A percentile compares a stretch with the other conserved stretches of the same genome.
phyloP scores from a whole-genome alignment of 2,113 vertebrate genomes.

The Siniperca chuatsi region DNA sequence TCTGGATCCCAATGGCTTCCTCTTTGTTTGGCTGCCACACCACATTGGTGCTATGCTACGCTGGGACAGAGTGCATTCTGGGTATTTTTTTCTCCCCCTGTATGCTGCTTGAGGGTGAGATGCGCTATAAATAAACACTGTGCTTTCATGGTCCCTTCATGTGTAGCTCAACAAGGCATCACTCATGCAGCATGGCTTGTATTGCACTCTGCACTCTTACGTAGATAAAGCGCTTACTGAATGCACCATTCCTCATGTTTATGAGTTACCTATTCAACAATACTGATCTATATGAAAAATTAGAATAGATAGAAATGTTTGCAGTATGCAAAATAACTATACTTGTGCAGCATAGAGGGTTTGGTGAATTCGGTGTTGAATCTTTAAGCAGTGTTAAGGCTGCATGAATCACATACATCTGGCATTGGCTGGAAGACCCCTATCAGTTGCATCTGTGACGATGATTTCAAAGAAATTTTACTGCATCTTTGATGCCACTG shows the following conservation, averaged over 20 bases:
- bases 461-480: slow-evolving; percentile 52
- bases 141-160: slow-evolving; percentile 77
- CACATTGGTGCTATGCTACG: slow-evolving; percentile 49
- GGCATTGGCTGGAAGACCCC: slow-evolving; percentile 29
- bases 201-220: not conserved
- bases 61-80: slow-evolving; percentile 69
- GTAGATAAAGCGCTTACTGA: not conserved
- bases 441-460: slow-evolving; percentile 14
- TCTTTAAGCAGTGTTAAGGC: slow-evolving; percentile 5
- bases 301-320: not conserved
- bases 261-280: not conserved
- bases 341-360: not conserved
- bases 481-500: slow-evolving; percentile 49
- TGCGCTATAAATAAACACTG: slow-evolving; percentile 78
- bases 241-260: slow-evolving; percentile 7
- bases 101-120: slow-evolving; percentile 72
- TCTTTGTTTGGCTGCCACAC: slow-evolving; percentile 59
- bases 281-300: not conserved
- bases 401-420: slow-evolving; percentile 39
- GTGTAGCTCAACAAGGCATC: slow-evolving; percentile 68
- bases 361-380: not conserved
- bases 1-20: slow-evolving; percentile 50
- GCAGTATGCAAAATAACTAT: not conserved
- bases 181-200: slow-evolving; percentile 57
- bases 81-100: slow-evolving; percentile 56